A percentile compares a stretch with the other conserved stretches of the same genome.
Conservation (phyloP, 1,140 invertebrate species). For the Pararge aegeria region DNA sequence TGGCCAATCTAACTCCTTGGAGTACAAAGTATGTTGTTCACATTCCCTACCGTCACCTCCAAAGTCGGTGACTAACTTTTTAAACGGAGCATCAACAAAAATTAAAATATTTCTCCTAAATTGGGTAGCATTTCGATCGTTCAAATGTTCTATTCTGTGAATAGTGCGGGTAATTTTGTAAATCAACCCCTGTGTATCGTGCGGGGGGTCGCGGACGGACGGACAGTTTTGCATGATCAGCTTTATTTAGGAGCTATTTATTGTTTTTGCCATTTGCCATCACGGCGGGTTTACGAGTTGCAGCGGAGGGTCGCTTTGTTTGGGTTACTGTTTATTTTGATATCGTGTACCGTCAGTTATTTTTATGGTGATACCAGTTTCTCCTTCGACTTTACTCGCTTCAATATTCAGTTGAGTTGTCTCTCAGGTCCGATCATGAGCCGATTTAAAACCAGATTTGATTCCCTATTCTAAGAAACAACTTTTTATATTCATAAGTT, state of each 20-base stretch:
- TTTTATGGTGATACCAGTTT: no score
- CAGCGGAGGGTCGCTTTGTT: conserved; percentile 17
- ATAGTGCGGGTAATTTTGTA: not conserved
- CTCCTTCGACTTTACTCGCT: no score
- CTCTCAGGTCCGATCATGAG: no score
- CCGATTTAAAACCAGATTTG: no score
- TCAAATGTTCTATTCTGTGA: not conserved
- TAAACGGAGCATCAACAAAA: not conserved
- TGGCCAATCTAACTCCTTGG: no score
- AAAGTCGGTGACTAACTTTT: no score
- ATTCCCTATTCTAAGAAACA: no score
- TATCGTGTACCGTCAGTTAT: not conserved
- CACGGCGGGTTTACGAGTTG: conserved; percentile 9
- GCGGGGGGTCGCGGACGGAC: conserved; percentile 2
- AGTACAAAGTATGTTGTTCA: not conserved
- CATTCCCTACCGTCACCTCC: not conserved
- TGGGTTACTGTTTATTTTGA: conserved; percentile 20
- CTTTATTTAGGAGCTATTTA: conserved; percentile 44
- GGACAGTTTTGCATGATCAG: conserved; percentile 53
- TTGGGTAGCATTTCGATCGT: not conserved
- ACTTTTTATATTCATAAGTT: no score
- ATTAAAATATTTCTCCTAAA: not conserved
- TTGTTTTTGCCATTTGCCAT: conserved; percentile 31
- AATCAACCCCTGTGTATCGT: conserved; percentile 1
- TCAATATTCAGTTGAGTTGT: no score